These are phyloP conservation scores for Sycophaga agraensis DNA, from an alignment of 1,140 invertebrate genomes.

Conservation along the genomic window DNA sequence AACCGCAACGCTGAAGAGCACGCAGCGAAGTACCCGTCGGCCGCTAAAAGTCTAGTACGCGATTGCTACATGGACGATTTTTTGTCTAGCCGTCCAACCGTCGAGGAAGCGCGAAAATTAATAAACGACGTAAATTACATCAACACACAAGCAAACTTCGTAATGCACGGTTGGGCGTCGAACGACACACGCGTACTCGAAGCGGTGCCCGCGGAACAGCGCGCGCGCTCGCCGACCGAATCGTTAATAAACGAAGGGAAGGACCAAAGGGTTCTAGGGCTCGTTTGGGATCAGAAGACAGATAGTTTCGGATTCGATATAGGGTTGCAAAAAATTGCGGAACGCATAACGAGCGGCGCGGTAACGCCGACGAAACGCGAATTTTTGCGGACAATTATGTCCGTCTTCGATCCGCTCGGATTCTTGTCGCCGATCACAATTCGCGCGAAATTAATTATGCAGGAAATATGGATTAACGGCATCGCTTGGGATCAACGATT, in stretches of 20 bases:
- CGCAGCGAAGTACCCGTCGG: too few relatives aligned
- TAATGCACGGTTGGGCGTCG: neutral
- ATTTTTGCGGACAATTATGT: neutral
- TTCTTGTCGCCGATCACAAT: neutral
- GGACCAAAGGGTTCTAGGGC: neutral
- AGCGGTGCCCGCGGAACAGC: too few relatives aligned
- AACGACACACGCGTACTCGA: neutral
- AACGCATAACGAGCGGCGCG: neutral
- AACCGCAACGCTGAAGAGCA: constrained; percentile 39
- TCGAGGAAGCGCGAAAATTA: neutral
- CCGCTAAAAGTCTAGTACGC: too few relatives aligned
- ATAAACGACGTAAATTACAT: neutral
- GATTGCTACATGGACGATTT: constrained; percentile 49
- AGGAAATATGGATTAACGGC: neutral
- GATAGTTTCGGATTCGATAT: neutral
- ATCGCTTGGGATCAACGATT: neutral
- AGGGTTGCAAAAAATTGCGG: neutral
- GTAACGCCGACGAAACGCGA: too few relatives aligned
- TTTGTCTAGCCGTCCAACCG: constrained; percentile 29
- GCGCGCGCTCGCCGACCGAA: too few relatives aligned
- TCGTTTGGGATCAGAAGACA: neutral
- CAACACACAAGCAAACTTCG: neutral
- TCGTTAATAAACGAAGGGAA: neutral
- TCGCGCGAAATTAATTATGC: neutral
- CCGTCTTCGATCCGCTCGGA: neutral